These are phyloP conservation scores for Pecten maximus DNA, from an alignment of 2,888 invertebrate species.

Conservation along the genomic window DNA sequence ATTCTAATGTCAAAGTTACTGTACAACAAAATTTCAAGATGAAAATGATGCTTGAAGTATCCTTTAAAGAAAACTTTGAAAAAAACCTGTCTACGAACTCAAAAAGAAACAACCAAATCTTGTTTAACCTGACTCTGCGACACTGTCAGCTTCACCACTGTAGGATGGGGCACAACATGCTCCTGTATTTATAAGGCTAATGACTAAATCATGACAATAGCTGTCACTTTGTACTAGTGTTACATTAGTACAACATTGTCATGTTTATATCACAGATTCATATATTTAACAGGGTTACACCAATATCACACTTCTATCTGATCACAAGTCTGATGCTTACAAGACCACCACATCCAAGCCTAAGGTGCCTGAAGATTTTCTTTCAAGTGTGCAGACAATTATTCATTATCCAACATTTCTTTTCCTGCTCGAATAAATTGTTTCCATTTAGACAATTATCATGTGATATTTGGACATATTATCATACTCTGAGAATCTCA, in stretches of 20 bases:
- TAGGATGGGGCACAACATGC: background rate
- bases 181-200: background rate
- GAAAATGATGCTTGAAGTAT: too few species aligned
- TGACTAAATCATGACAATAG: background rate
- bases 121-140: background rate
- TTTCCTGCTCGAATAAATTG: background rate
- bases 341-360: background rate
- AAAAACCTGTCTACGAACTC: background rate
- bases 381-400: background rate
- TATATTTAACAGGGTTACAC: background rate
- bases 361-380: background rate
- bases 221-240: background rate
- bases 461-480: background rate
- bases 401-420: background rate
- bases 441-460: background rate
- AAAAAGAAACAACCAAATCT: background rate
- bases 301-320: background rate
- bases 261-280: background rate
- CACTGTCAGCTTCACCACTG: background rate
- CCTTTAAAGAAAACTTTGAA: too few species aligned
- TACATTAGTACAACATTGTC: background rate
- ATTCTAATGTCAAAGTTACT: background rate
- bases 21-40: background rate
- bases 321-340: background rate
- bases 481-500: background rate